Evolutionary conservation across 92 coral and sea anemone genomes (phyloP), one percentile per base, ranked within the genome.

Genomic region (Siderastrea radians): DNA sequence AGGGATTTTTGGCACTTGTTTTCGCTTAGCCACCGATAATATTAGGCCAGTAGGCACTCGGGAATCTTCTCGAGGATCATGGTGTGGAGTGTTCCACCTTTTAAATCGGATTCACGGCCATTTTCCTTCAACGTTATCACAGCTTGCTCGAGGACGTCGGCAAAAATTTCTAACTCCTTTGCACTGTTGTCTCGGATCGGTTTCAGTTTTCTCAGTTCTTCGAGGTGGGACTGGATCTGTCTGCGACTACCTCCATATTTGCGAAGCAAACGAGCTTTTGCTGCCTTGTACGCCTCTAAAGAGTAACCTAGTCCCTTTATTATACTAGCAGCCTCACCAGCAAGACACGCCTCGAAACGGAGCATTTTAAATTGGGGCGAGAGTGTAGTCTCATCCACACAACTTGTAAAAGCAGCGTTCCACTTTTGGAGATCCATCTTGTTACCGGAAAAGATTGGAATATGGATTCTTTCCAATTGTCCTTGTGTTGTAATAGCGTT

Each of bases 251-350:
- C n/a, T n/a, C n/a, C n/a, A n/a, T n/a, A n/a, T n/a, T n/a, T n/a
- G n/a, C n/a, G n/a, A n/a, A n/a, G n/a, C n/a, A n/a, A n/a, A n/a
- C n/a, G n/a, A n/a, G n/a, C n/a, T n/a, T n/a, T n/a, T n/a, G n/a
- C n/a, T n/a, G n/a, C n/a, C n/a, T n/a, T n/a, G n/a, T n/a, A n/a
- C n/a, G n/a, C n/a, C n/a, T n/a, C n/a, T n/a, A n/a, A n/a, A n/a
- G 94, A 81, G 71, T 91, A 91, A 8, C 94, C 94, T 65, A 91
- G 80, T 12, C 91, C 88, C 38, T 86, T 90, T 15, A 90, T 74
- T 2, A 90, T 90, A 7, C 85, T 77, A 13, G 79, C 83, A 49
- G 88, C n/a, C n/a, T n/a, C n/a, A n/a, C n/a, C n/a, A n/a, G n/a
- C n/a, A n/a, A n/a, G n/a, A n/a, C n/a, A n/a, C n/a, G 83, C 84